Percentiles rank a stretch among this genome's conserved stretches.
Conservation (phyloP, 2,888 invertebrate species). For the Falcaria lacertinaria region DNA sequence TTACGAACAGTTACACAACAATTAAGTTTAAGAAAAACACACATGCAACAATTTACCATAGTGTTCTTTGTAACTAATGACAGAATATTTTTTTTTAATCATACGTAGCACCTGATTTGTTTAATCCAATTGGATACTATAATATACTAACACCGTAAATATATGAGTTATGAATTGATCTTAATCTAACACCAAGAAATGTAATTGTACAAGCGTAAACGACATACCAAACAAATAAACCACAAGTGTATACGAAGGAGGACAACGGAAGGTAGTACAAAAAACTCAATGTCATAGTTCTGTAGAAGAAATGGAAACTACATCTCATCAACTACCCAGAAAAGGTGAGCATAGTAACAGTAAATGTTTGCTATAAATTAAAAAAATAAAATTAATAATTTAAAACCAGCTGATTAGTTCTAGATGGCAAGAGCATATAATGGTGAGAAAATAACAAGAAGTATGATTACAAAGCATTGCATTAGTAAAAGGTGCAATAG, state of each 20-base stretch:
- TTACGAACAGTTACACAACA: too few relatives aligned
- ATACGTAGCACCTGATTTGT: background rate
- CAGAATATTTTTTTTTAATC: too few relatives aligned
- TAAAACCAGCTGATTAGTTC: too few relatives aligned
- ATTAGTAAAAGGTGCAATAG: conserved; percentile 29
- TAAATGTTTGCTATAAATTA: background rate
- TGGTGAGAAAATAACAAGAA: background rate
- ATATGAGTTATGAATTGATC: too few relatives aligned
- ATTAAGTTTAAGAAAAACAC: too few relatives aligned
- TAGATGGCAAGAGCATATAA: background rate
- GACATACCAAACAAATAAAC: background rate
- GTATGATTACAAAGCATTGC: background rate
- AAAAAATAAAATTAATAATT: too few relatives aligned
- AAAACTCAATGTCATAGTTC: background rate
- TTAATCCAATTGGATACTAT: too few relatives aligned
- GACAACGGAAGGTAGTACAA: background rate
- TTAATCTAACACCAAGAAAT: background rate
- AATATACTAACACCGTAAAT: background rate
- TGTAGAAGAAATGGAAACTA: background rate
- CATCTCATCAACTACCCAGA: too few relatives aligned
- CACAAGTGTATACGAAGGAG: background rate
- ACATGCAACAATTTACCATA: too few relatives aligned
- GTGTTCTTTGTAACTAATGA: too few relatives aligned
- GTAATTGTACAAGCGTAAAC: too few relatives aligned
- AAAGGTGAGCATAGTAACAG: background rate